Conservation (phyloP, 92 coral and sea anemone species). For the Meandrina meandrites region DNA sequence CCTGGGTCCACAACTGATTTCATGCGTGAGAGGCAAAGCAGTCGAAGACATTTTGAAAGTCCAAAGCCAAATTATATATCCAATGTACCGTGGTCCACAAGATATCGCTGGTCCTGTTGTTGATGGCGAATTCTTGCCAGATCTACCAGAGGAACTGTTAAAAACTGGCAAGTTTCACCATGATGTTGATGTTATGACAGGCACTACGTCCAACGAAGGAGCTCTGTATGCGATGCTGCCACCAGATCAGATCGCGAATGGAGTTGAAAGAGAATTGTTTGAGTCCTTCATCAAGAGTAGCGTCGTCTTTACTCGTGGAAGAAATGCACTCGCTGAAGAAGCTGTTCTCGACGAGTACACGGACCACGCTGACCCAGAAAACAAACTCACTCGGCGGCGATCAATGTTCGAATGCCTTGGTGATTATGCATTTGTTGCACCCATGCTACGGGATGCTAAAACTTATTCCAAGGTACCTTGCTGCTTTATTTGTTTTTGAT, state of each 20-base stretch:
- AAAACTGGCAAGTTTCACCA: conserved; percentile 22
- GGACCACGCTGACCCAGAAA: conserved; percentile 44
- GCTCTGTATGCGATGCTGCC: conserved; percentile 20
- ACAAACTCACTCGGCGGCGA: conserved; percentile 30
- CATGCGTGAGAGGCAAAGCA: conserved; percentile 32
- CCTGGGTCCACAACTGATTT: conserved; percentile 20
- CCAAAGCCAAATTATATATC: conserved; percentile 21
- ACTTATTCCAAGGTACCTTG: conserved; percentile 19
- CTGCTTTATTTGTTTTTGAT: background rate
- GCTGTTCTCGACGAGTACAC: conserved; percentile 48
- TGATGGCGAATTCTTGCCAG: conserved; percentile 72
- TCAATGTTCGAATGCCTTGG: conserved; percentile 29
- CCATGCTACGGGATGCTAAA: conserved; percentile 52
- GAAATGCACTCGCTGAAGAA: conserved; percentile 39
- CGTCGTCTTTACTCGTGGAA: background rate
- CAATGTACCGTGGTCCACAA: background rate
- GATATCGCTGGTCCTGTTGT: conserved; percentile 34
- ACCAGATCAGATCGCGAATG: conserved; percentile 26
- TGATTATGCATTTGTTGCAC: conserved; percentile 49
- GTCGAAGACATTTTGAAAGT: conserved; percentile 46
- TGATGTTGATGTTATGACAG: conserved; percentile 58
- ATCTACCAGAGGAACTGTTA: conserved; percentile 45
- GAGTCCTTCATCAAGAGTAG: conserved; percentile 1
- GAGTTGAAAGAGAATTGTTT: conserved; percentile 28
- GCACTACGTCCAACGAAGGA: conserved; percentile 53